phyloP scores from a whole-genome alignment of 2,113 vertebrate genomes.

The Pelodiscus sinensis region DNA sequence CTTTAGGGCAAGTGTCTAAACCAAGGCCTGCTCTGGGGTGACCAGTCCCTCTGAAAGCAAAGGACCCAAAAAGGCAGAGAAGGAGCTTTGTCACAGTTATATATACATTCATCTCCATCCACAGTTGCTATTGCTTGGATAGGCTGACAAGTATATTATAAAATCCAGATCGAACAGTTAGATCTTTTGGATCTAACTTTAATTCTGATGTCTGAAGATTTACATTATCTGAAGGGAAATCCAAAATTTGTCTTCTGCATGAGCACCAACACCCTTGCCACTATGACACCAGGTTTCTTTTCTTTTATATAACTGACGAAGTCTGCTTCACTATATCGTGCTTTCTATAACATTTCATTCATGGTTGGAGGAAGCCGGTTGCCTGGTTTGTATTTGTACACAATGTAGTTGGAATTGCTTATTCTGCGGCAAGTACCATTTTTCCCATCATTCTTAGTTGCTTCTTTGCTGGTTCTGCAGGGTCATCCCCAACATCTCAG shows the following conservation, averaged over 20 bases:
- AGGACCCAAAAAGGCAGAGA: too few species aligned
- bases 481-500: constrained; percentile 91
- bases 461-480: constrained; percentile 80
- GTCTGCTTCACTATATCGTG: constrained; percentile 31
- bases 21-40: too few species aligned
- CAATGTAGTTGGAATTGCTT: constrained; percentile 13
- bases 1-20: too few species aligned
- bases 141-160: constrained; percentile 17
- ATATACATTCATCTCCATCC: constrained; percentile 20
- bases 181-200: constrained; percentile 18
- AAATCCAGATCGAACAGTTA: background rate
- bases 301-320: background rate
- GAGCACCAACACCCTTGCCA: background rate
- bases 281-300: constrained; percentile 42
- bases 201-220: background rate
- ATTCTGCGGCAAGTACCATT: constrained; percentile 59
- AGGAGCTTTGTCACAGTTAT: background rate
- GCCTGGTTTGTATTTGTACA: constrained; percentile 35
- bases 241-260: constrained; percentile 16
- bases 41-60: too few species aligned
- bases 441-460: constrained; percentile 71
- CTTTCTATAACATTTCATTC: constrained; percentile 64
- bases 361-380: constrained; percentile 10
- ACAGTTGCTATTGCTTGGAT: constrained; percentile 32
- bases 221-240: background rate